Percentiles rank a stretch among this genome's conserved stretches.
Conservation (phyloP, 2,888 invertebrate species). For the Thereva unica region DNA sequence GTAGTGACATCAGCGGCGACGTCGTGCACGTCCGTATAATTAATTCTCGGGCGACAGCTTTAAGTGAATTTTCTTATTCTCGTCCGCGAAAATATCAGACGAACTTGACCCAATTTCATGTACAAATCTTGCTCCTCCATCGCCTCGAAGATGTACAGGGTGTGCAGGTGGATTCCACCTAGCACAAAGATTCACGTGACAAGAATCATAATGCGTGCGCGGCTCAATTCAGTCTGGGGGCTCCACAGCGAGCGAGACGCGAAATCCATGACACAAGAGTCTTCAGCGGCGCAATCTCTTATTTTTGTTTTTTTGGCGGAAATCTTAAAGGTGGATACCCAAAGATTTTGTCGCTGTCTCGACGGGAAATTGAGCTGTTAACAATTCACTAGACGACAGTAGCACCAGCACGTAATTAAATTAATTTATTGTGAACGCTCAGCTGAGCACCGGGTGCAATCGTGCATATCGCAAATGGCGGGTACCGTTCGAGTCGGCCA, state of each 20-base stretch:
- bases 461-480: slow-evolving; percentile 13
- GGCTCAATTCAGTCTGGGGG: too few species aligned
- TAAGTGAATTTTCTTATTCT: slow-evolving; percentile 16
- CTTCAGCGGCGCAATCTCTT: too few species aligned
- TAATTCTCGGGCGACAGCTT: slow-evolving; percentile 28
- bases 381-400: slow-evolving; percentile 7
- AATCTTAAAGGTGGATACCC: neutral
- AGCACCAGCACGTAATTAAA: slow-evolving; percentile 15
- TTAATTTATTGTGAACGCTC: slow-evolving; percentile 25
- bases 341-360: slow-evolving; percentile 23
- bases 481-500: too few species aligned
- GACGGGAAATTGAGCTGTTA: slow-evolving; percentile 21
- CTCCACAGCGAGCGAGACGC: too few species aligned
- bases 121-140: too few species aligned
- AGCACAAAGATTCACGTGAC: slow-evolving; percentile 1
- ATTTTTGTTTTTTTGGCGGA: slow-evolving; percentile 22
- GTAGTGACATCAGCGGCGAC: slow-evolving; percentile 20
- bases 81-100: slow-evolving; percentile 11
- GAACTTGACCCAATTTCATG: slow-evolving; percentile 23
- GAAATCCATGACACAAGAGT: too few species aligned
- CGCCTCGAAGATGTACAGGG: too few species aligned
- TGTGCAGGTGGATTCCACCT: slow-evolving; percentile 3
- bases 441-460: slow-evolving; percentile 14
- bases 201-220: neutral
- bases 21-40: slow-evolving; percentile 20